Evolutionary conservation across 1,140 invertebrate species (phyloP).

Genomic region (Galleria mellonella): DNA sequence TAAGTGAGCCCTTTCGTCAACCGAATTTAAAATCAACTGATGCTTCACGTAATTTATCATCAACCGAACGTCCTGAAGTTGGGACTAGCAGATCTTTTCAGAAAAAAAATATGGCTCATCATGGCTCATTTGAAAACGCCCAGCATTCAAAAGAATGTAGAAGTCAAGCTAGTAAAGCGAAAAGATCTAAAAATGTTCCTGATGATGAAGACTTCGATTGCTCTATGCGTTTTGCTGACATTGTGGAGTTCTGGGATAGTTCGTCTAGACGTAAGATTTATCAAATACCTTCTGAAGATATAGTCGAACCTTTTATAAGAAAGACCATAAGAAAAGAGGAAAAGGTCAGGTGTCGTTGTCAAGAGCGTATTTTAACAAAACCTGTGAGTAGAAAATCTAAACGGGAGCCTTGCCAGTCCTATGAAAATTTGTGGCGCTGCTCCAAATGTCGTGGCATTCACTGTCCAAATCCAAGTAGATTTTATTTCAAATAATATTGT

Average conservation of each 20-base stretch:
- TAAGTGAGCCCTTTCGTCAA: not conserved
- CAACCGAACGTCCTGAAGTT: not conserved
- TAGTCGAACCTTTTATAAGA: not conserved
- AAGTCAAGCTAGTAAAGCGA: not conserved
- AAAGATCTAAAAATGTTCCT: not conserved
- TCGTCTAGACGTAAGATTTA: not conserved
- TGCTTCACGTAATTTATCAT: not conserved
- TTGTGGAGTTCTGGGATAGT: not conserved
- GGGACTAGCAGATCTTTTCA: not conserved
- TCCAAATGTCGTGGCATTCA: constrained; percentile 2
- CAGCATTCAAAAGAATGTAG: not conserved
- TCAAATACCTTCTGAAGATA: not conserved
- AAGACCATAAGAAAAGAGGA: not conserved
- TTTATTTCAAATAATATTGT: constrained; percentile 4
- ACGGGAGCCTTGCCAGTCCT: not conserved
- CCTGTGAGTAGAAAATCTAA: not conserved
- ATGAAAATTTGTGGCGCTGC: not conserved
- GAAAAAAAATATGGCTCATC: not conserved
- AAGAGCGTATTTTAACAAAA: not conserved
- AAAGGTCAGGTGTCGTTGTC: not conserved
- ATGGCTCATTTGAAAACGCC: not conserved
- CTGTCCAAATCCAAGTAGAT: constrained; percentile 3
- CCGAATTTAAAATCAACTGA: not conserved
- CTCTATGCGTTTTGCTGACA: not conserved
- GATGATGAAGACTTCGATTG: not conserved